phyloP scores from a whole-genome alignment of 35 echinoderm and acorn worm genomes.

The Lytechinus variegatus region DNA sequence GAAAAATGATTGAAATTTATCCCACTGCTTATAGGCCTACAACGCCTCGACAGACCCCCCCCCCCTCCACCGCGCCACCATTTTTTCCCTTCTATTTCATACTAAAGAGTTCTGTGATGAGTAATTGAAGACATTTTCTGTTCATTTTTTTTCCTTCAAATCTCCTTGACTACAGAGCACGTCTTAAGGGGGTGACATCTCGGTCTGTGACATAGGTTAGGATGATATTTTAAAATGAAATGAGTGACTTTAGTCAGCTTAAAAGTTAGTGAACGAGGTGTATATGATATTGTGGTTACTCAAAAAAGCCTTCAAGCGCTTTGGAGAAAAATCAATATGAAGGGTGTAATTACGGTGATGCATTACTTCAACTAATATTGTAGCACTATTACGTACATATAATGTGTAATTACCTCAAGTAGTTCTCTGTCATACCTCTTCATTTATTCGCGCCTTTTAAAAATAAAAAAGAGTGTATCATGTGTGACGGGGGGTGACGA shows the following conservation, averaged over 20 bases:
- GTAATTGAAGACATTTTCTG: constrained; percentile 12
- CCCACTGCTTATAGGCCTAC: neutral
- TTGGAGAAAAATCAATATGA: neutral
- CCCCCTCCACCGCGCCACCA: too few relatives aligned
- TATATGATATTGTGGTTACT: neutral
- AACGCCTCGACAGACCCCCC: too few relatives aligned
- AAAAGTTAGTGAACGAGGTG: neutral
- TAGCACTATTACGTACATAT: neutral
- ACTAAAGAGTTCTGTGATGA: neutral
- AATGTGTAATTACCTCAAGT: neutral
- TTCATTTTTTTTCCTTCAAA: neutral
- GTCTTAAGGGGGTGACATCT: neutral
- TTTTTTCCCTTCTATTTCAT: too few relatives aligned
- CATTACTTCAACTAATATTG: neutral
- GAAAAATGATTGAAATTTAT: neutral
- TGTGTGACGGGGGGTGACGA: too few relatives aligned
- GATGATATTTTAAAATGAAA: neutral
- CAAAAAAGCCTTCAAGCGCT: neutral
- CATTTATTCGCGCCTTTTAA: too few relatives aligned
- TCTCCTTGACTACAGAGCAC: neutral
- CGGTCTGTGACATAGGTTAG: neutral
- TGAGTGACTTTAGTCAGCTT: neutral
- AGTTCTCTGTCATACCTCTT: too few relatives aligned
- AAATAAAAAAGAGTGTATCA: too few relatives aligned
- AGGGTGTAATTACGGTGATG: neutral